These are phyloP conservation scores for Sebastes cheni DNA, from an alignment of 2,797 vertebrate species.

Conservation along the genomic window DNA sequence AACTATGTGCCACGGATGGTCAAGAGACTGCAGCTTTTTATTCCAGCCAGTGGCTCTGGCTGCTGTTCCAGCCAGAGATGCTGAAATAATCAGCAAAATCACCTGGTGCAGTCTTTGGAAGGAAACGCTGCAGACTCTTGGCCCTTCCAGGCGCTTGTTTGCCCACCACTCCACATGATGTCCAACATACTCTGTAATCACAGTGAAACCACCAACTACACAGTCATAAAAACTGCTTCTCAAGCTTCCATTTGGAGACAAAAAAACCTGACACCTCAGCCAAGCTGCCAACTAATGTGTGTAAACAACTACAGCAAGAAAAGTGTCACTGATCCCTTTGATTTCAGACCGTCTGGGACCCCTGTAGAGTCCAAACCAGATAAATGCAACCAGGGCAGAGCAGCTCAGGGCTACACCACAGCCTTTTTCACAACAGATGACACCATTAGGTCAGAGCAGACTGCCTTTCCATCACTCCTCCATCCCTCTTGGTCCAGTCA, in stretches of 20 bases:
- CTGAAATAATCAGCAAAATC: constrained; percentile 17
- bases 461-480: constrained; percentile 48
- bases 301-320: constrained; percentile 44
- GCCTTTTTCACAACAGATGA: constrained; percentile 54
- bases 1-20: neutral
- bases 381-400: constrained; percentile 16
- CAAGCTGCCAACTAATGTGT: constrained; percentile 43
- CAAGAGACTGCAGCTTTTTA: neutral
- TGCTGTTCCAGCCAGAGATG: neutral
- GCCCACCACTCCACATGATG: constrained; percentile 8
- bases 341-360: constrained; percentile 23
- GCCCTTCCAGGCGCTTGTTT: constrained; percentile 15
- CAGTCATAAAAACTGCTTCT: constrained; percentile 10
- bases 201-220: constrained; percentile 3
- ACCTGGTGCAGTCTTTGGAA: constrained; percentile 15
- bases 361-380: constrained; percentile 38
- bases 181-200: constrained; percentile 30
- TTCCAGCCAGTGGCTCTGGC: neutral
- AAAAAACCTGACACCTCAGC: constrained; percentile 28
- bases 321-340: constrained; percentile 31
- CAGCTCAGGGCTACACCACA: constrained; percentile 4
- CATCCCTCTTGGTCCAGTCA: constrained; percentile 25
- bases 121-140: constrained; percentile 6
- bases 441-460: constrained; percentile 62
- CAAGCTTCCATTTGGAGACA: constrained; percentile 17